Conservation (phyloP, 2,797 vertebrate genomes). For the Sebastiscus tertius region DNA sequence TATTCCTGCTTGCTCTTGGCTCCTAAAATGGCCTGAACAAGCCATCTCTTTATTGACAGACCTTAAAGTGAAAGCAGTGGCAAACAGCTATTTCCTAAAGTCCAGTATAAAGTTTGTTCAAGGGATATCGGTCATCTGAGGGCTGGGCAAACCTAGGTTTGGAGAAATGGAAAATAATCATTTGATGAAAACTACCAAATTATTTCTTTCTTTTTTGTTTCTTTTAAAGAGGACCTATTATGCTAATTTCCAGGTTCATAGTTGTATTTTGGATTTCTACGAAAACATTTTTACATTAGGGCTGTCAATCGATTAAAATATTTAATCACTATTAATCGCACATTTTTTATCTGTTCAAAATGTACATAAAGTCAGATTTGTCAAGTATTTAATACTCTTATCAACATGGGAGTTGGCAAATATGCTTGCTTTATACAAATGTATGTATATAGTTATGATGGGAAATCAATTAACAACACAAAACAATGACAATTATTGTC, state of each 20-base stretch:
- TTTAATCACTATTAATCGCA: too few relatives aligned
- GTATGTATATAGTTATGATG: too few relatives aligned
- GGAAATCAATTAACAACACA: too few relatives aligned
- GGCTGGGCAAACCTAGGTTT: background rate
- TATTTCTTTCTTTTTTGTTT: background rate
- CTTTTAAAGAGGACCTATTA: background rate
- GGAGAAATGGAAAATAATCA: background rate
- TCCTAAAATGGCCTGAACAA: slow-evolving; percentile 22
- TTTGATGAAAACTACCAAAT: background rate
- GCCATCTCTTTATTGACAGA: slow-evolving; percentile 30
- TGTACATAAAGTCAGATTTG: too few relatives aligned
- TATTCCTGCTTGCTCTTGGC: slow-evolving; percentile 43
- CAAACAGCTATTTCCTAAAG: background rate
- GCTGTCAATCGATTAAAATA: too few relatives aligned
- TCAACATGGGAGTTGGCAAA: too few relatives aligned
- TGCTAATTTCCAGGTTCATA: background rate
- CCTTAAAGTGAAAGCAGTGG: background rate
- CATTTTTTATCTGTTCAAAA: too few relatives aligned
- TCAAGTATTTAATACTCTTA: too few relatives aligned
- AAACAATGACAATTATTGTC: too few relatives aligned
- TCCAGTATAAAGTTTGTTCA: background rate
- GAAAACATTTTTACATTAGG: background rate
- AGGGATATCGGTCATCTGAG: background rate
- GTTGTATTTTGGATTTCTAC: background rate
- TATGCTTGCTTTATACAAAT: too few relatives aligned